These are phyloP conservation scores for Drosophila busckii DNA, from an alignment of 1,140 invertebrate species.

Conservation along the genomic window DNA sequence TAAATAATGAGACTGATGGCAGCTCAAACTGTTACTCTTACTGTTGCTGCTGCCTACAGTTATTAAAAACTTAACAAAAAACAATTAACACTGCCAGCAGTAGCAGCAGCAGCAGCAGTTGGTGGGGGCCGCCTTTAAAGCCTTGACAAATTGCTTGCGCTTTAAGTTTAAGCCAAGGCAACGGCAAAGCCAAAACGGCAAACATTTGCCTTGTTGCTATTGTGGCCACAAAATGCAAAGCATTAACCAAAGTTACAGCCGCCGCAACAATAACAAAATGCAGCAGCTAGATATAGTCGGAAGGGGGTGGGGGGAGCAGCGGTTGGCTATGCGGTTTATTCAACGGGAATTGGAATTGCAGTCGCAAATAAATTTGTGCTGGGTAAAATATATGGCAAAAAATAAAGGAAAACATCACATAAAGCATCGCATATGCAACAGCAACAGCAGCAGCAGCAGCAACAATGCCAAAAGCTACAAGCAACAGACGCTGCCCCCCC, in stretches of 20 bases:
- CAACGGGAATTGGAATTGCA: constrained; percentile 67
- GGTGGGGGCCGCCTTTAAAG: constrained; percentile 36
- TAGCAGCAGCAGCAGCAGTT: too few relatives aligned
- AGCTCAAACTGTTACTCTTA: constrained; percentile 34
- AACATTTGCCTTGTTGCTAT: neutral
- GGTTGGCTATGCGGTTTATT: too few relatives aligned
- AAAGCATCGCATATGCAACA: constrained; percentile 67
- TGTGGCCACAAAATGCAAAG: constrained; percentile 52
- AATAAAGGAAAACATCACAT: too few relatives aligned
- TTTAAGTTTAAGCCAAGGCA: constrained; percentile 53
- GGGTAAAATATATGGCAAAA: constrained; percentile 69
- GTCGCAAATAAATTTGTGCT: constrained; percentile 74
- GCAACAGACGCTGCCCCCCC: constrained; percentile 16
- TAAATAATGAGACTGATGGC: constrained; percentile 77
- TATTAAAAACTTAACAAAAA: constrained; percentile 75
- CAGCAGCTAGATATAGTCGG: constrained; percentile 11
- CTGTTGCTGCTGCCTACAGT: constrained; percentile 45
- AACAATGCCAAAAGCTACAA: constrained; percentile 75
- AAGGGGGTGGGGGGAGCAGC: neutral
- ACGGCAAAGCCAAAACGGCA: neutral
- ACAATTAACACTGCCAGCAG: constrained; percentile 65
- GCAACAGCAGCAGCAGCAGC: constrained; percentile 36
- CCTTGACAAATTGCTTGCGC: constrained; percentile 62
- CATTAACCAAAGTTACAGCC: constrained; percentile 68
- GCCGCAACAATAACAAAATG: constrained; percentile 68